Evolutionary conservation across 2,888 invertebrate genomes (phyloP).

Genomic region (Limnephilus auricula): DNA sequence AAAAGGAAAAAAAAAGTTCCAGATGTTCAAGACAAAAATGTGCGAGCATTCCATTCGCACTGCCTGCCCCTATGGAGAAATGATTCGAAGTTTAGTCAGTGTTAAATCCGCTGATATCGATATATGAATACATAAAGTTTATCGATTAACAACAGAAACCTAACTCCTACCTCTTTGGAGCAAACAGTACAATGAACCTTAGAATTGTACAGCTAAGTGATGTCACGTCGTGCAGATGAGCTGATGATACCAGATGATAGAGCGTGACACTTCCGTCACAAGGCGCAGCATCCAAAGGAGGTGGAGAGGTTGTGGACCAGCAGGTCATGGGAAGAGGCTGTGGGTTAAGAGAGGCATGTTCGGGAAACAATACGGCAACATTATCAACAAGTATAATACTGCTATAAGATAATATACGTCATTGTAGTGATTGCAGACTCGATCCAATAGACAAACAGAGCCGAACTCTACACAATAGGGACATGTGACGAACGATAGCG

Average conservation of each 20-base stretch:
- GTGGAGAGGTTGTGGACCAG: background rate
- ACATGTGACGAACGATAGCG: background rate
- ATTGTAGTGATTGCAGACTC: background rate
- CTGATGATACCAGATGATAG: background rate
- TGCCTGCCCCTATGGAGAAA: background rate
- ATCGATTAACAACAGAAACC: background rate
- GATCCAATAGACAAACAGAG: background rate
- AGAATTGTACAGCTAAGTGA: background rate
- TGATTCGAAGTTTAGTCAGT: background rate
- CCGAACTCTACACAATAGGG: background rate
- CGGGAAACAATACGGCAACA: background rate
- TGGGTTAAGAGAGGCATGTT: background rate
- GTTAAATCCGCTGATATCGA: background rate
- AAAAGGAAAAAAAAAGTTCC: background rate
- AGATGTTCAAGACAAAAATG: background rate
- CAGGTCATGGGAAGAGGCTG: background rate
- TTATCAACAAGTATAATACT: background rate
- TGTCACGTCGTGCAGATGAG: background rate
- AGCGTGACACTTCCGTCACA: background rate
- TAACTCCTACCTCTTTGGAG: background rate
- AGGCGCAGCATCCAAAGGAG: background rate
- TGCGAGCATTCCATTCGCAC: background rate
- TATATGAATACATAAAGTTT: background rate
- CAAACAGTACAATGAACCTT: background rate
- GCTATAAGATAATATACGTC: background rate